phyloP scores from a whole-genome alignment of 2,113 vertebrate genomes.

The Corynorhinus townsendii region DNA sequence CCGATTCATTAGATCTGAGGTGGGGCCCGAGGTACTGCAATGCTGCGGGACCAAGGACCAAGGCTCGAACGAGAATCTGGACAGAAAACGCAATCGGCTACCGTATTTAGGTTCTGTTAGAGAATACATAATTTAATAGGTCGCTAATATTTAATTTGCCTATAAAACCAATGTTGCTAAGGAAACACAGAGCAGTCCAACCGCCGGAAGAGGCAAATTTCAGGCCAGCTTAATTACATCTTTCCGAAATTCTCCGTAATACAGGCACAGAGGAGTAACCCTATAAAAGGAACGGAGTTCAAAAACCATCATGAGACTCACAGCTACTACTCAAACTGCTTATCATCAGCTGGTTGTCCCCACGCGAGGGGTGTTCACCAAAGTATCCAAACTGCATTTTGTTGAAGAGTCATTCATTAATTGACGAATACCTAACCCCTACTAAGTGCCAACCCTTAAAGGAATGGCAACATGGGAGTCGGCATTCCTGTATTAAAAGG shows the following conservation, averaged over 20 bases:
- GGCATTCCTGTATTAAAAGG: neutral
- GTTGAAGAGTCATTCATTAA: neutral
- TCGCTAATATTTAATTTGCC: neutral
- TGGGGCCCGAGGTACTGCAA: neutral
- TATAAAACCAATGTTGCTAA: neutral
- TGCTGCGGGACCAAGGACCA: neutral
- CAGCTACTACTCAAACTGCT: neutral
- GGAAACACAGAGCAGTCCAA: neutral
- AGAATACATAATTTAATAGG: neutral
- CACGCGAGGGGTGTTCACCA: neutral
- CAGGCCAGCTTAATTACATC: neutral
- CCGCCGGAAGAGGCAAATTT: neutral
- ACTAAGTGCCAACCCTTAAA: neutral
- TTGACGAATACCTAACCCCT: neutral
- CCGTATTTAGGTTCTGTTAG: neutral
- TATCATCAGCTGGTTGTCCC: neutral
- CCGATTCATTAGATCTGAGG: neutral
- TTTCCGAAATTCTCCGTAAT: neutral
- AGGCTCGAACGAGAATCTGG: neutral
- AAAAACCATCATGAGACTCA: neutral
- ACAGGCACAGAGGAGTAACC: neutral
- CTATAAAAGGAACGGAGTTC: neutral
- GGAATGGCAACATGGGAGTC: neutral
- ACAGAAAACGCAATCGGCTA: neutral
- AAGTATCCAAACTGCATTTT: neutral